Conservation (phyloP, 2,113 vertebrate species). For the Illadopsis cleaveri region DNA sequence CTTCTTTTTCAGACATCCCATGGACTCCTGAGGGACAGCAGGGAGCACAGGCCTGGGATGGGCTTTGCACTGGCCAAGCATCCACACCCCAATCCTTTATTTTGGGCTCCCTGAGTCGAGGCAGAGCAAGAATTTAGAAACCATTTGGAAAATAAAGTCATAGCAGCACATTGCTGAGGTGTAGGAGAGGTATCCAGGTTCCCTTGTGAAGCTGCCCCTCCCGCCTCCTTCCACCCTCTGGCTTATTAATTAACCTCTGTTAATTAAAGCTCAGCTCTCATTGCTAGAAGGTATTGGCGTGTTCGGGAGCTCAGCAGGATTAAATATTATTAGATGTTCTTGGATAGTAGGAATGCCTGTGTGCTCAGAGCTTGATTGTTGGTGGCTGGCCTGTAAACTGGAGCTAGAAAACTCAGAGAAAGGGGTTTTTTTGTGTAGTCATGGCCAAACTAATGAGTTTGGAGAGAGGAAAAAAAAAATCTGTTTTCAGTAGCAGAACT, state of each 20-base stretch:
- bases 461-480: not conserved
- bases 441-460: not conserved
- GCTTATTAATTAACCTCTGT: slow-evolving; percentile 59
- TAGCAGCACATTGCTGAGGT: not conserved
- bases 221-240: slow-evolving; percentile 21
- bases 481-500: not conserved
- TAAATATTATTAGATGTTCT: slow-evolving; percentile 48
- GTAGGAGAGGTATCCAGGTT: not conserved
- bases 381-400: not conserved
- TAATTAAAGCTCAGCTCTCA: slow-evolving; percentile 37
- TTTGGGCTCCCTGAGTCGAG: not conserved
- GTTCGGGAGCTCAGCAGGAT: slow-evolving; percentile 20
- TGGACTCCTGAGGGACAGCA: not conserved
- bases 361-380: not conserved
- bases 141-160: fast-evolving
- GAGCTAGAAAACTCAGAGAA: not conserved
- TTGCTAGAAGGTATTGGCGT: slow-evolving; percentile 3
- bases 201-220: slow-evolving; percentile 15
- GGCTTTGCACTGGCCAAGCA: fast-evolving
- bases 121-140: not conserved
- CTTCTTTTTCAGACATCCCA: not conserved
- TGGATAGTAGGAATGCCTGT: not conserved
- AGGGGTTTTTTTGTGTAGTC: not conserved
- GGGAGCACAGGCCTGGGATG: fast-evolving
- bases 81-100: fast-evolving